phyloP scores from a whole-genome alignment of 2,113 vertebrate genomes.

The Fregata magnificens region DNA sequence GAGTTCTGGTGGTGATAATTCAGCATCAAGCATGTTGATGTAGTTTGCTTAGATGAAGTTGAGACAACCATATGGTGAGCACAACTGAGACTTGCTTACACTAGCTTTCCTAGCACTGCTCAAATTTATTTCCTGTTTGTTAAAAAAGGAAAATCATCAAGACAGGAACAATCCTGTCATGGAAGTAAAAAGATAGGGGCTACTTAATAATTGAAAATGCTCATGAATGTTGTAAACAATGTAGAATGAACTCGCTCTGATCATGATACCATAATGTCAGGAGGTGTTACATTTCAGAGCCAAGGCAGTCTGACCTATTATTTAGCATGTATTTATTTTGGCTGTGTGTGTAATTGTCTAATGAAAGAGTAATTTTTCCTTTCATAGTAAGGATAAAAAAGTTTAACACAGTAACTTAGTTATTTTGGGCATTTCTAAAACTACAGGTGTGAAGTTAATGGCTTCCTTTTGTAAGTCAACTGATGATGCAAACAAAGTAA shows the following conservation, averaged over 20 bases:
- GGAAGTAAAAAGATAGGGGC: conserved; percentile 84
- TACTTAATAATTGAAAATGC: conserved; percentile 87
- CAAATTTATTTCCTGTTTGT: conserved; percentile 65
- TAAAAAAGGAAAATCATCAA: conserved; percentile 71
- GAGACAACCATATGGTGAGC: neutral
- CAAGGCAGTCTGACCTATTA: conserved; percentile 81
- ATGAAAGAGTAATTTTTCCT: conserved; percentile 26
- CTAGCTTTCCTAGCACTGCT: neutral
- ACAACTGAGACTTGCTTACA: neutral
- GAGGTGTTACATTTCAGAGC: conserved; percentile 86
- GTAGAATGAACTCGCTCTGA: conserved; percentile 85
- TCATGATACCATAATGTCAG: conserved; percentile 84
- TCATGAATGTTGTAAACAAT: conserved; percentile 91
- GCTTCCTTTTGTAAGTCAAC: neutral
- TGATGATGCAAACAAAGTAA: conserved; percentile 61
- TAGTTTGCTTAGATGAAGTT: neutral
- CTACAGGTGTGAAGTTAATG: neutral
- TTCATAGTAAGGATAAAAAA: neutral
- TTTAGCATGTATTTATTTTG: conserved; percentile 74
- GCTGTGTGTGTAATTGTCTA: neutral
- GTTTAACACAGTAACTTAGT: neutral
- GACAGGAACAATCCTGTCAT: conserved; percentile 74
- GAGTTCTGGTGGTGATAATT: neutral
- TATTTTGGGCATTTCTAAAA: neutral
- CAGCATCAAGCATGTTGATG: neutral